Conservation (phyloP, 2,113 vertebrate genomes). For the Nothocercus nigrocapillus region DNA sequence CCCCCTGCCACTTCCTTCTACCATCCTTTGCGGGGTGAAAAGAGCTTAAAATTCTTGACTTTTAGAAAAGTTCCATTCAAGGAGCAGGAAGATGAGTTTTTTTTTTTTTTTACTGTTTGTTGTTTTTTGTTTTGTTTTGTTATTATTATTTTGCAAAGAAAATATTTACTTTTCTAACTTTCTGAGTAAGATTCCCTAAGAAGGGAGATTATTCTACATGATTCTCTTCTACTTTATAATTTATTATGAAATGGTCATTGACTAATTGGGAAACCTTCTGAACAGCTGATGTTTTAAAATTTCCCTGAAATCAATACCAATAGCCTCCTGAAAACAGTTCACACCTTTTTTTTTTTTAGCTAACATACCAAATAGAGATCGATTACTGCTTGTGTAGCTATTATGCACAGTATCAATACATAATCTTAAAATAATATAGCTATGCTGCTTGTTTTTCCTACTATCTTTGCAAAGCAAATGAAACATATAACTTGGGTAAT, state of each 20-base stretch:
- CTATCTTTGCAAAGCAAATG: conserved; percentile 23
- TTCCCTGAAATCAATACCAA: conserved; percentile 2
- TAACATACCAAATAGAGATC: background rate
- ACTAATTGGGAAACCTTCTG: background rate
- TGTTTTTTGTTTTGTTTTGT: background rate
- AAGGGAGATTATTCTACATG: background rate
- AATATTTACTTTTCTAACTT: background rate
- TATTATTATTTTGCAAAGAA: background rate
- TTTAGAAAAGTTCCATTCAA: background rate
- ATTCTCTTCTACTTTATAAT: background rate
- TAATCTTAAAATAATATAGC: background rate
- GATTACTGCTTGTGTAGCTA: background rate
- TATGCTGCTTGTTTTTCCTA: conserved; percentile 26
- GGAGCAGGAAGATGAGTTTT: background rate
- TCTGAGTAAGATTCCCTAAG: background rate
- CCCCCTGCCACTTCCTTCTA: background rate
- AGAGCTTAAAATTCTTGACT: background rate
- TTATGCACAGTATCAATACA: background rate
- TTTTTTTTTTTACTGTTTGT: no score
- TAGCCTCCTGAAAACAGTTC: background rate
- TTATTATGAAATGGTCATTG: background rate
- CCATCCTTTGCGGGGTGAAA: background rate
- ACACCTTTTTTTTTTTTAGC: background rate
- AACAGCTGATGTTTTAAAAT: background rate
- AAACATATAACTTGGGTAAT: conserved; percentile 68